Base-by-base conservation (phyloP, 2,113 vertebrate species). In the Percopsis transmontana region DNA sequence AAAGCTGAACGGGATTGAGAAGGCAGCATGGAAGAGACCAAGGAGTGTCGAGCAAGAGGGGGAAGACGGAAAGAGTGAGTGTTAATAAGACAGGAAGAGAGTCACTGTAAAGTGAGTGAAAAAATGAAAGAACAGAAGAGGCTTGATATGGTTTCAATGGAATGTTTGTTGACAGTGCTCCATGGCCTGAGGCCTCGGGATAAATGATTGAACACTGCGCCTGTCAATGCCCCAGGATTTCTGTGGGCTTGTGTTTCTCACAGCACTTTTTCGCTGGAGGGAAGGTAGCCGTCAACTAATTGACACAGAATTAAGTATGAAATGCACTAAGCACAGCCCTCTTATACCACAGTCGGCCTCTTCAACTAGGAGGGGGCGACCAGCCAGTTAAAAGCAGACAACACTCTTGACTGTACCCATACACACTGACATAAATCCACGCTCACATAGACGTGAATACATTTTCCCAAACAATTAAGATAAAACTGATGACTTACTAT, bases 221-320 rank as follows among this genome's bases (percentile, higher is more conserved):
- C 95, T 96, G 94, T 96, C 95, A 95, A 94, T 95, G 93, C 91
- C 88, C 90, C 92, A 94, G 92, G 93, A 94, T 94, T 92, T 93
- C 94, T 93, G 95, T 96, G 94, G 94, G 95, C 94, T 95, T 94
- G 93, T 94, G 91, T 94, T 92, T 88, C 87, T 89, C 87, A 88
- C 91, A 75, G 88, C 90, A 85, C 92, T 92, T 92, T 95, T 95
- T 93, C 85, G 94, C 96, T 96, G 87, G 92, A 96, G 96, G 95
- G 95, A 95, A 96, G 94, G 94, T 95, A 96, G 93, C 94, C 95
- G 95, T 95, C 94, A 93, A 91, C 94, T 97, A 98, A 99, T 98
- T 98, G 95, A 98, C 95, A 96, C 93, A 94, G 95, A 98, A 99
- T 97, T 97, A 97, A 97, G 93, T 95, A 96, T 97, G 94, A 97